These are phyloP conservation scores for Pantala flavescens DNA, from an alignment of 1,140 invertebrate species.

Conservation along the genomic window DNA sequence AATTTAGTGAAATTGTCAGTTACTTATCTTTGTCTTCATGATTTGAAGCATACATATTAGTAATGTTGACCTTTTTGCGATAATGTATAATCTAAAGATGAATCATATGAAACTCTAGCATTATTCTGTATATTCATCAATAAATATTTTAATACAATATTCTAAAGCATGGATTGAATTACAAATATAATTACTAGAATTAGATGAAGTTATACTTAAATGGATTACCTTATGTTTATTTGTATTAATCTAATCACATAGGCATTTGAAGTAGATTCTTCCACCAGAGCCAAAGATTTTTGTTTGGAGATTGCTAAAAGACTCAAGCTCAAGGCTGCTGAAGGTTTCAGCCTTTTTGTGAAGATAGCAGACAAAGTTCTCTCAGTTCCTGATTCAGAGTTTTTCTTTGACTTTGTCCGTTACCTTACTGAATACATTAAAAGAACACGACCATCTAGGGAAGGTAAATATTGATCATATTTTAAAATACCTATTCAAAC, in stretches of 20 bases:
- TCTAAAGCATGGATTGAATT: no score
- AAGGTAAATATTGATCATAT: conserved; percentile 41
- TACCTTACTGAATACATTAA: conserved; percentile 82
- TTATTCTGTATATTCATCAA: no score
- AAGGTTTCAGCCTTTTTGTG: conserved; percentile 87
- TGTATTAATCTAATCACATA: conserved; percentile 29
- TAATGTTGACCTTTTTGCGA: no score
- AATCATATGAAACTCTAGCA: no score
- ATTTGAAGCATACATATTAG: no score
- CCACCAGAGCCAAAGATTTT: conserved; percentile 76
- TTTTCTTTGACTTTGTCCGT: conserved; percentile 91
- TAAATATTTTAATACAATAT: no score
- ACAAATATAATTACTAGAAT: no score
- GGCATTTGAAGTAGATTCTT: conserved; percentile 66
- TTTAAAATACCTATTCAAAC: not conserved
- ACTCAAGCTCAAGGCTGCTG: conserved; percentile 57
- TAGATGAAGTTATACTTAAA: no score
- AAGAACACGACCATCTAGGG: conserved; percentile 60
- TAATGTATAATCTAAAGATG: no score
- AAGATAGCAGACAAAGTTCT: conserved; percentile 89
- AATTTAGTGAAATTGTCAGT: no score
- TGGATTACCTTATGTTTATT: no score
- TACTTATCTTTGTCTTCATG: no score
- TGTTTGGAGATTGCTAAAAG: conserved; percentile 69
- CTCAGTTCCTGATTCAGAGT: conserved; percentile 82